These are phyloP conservation scores for Orthonyx spaldingii DNA, from an alignment of 2,113 vertebrate species.

Conservation along the genomic window DNA sequence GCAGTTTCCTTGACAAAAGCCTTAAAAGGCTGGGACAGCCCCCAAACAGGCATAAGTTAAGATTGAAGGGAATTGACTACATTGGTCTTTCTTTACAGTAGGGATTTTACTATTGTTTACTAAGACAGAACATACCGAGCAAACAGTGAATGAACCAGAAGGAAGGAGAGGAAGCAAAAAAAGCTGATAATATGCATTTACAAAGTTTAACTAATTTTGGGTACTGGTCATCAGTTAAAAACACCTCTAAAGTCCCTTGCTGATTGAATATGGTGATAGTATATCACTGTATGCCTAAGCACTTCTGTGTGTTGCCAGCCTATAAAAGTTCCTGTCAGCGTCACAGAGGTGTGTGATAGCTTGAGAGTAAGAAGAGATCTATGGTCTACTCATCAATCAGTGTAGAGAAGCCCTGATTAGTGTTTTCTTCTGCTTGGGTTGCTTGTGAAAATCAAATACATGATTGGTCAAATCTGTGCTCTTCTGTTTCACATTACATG, in stretches of 20 bases:
- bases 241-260: not conserved
- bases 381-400: not conserved
- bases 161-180: not conserved
- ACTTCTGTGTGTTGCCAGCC: not conserved
- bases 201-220: not conserved
- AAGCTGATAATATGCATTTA: not conserved
- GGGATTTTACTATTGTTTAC: not conserved
- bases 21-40: not conserved
- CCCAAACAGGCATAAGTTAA: not conserved
- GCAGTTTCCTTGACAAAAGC: not conserved
- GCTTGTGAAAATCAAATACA: not conserved
- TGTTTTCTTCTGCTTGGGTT: not conserved
- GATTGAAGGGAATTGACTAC: not conserved
- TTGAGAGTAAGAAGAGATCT: not conserved
- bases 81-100: not conserved
- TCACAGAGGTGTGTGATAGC: not conserved
- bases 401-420: not conserved
- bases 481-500: not conserved
- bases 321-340: not conserved
- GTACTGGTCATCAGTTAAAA: not conserved
- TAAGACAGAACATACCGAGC: not conserved
- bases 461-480: not conserved
- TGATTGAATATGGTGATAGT: not conserved
- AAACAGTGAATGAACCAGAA: not conserved
- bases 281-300: not conserved